A percentile compares a stretch with the other conserved stretches of the same genome.
These are phyloP conservation scores for Lordiphosa mommai DNA, from an alignment of 1,140 invertebrate genomes.

Conservation along the genomic window DNA sequence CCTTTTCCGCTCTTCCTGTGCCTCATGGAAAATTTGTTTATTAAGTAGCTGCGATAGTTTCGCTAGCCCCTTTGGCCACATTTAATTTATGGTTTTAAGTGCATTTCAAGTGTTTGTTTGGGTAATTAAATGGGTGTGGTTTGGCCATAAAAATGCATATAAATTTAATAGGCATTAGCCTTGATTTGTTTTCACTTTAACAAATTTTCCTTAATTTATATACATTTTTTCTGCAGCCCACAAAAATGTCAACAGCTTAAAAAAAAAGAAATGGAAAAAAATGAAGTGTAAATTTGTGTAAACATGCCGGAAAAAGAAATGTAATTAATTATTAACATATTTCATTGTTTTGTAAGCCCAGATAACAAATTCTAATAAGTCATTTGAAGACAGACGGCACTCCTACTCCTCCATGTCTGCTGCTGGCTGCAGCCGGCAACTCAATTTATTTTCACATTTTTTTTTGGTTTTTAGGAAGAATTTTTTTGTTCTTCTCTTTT, in stretches of 20 bases:
- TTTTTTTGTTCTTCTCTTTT: slow-evolving; percentile 10
- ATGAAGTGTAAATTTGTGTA: slow-evolving; percentile 48
- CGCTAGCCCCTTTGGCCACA: slow-evolving; percentile 21
- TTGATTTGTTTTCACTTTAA: slow-evolving; percentile 64
- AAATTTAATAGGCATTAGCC: slow-evolving; percentile 60
- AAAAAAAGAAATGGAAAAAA: slow-evolving; percentile 12
- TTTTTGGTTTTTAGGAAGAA: slow-evolving; percentile 3
- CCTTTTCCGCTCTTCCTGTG: slow-evolving; percentile 10
- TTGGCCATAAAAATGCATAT: slow-evolving; percentile 47
- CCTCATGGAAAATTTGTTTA: slow-evolving; percentile 74
- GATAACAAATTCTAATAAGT: slow-evolving; percentile 62
- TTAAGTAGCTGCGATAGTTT: slow-evolving; percentile 72
- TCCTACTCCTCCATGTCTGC: too few relatives aligned
- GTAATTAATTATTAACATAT: slow-evolving; percentile 76
- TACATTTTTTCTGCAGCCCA: slow-evolving; percentile 10
- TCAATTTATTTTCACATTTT: slow-evolving; percentile 49
- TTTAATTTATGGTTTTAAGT: slow-evolving; percentile 71
- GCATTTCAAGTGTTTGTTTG: slow-evolving; percentile 53
- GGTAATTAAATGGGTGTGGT: slow-evolving; percentile 77
- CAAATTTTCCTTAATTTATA: slow-evolving; percentile 17
- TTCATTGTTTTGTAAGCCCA: slow-evolving; percentile 50
- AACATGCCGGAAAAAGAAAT: slow-evolving; percentile 18
- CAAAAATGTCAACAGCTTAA: slow-evolving; percentile 43
- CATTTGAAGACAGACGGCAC: slow-evolving; percentile 25
- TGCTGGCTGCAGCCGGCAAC: slow-evolving; percentile 20